Conservation (phyloP, 2,113 vertebrate genomes). For the Motacilla alba region DNA sequence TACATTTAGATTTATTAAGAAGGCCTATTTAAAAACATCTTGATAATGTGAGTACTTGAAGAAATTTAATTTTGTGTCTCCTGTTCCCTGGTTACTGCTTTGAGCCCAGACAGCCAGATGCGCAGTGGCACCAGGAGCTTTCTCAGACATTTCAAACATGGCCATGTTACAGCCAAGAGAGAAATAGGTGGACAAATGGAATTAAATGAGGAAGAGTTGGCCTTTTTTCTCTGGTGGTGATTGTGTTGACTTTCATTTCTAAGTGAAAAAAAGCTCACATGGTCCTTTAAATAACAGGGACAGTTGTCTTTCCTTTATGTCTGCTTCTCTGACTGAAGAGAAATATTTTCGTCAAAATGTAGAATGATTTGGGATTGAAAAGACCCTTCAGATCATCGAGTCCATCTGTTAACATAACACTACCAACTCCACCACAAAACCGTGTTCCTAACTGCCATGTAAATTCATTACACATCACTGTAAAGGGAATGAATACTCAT, state of each 20-base stretch:
- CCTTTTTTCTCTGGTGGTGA: background rate
- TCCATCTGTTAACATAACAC: background rate
- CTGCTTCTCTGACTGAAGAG: background rate
- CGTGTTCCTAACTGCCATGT: fast-evolving
- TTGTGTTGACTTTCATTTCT: background rate
- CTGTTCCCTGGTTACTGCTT: background rate
- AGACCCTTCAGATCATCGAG: fast-evolving
- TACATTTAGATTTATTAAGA: background rate
- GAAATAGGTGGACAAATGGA: background rate
- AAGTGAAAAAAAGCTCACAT: background rate
- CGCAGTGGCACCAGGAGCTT: background rate
- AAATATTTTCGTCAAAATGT: background rate
- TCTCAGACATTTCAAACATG: background rate
- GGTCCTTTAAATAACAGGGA: background rate
- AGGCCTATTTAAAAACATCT: background rate
- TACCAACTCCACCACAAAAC: background rate
- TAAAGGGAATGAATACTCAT: background rate
- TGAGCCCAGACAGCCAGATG: background rate
- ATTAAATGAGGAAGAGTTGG: background rate
- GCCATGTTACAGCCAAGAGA: background rate
- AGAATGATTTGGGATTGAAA: background rate
- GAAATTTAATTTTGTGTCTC: background rate
- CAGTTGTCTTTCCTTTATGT: background rate
- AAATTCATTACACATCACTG: fast-evolving
- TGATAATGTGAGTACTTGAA: background rate